Evolutionary conservation across 1,140 invertebrate species (phyloP), one percentile per base, ranked within the genome.

Genomic region (Vanessa atalanta): DNA sequence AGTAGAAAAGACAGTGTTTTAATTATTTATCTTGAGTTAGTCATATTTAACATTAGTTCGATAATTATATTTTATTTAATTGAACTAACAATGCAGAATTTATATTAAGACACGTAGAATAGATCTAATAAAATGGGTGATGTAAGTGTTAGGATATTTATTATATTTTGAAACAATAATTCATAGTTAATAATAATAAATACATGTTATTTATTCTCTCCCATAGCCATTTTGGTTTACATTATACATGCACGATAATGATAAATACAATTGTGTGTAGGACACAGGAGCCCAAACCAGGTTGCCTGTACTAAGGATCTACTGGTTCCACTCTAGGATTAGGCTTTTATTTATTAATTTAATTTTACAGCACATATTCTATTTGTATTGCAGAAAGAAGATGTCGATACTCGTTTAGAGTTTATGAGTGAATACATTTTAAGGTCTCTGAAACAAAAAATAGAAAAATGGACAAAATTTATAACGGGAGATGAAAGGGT

Each of bases 401-500:
- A 90, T 68, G 81, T 87, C 31, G 90, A 92, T 77, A 75, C 74
- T 68, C 88, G 90, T 3, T 79, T 92, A 37, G 90, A 92, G 68
- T 91, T 92, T 83, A 83, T 92, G 66, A 83, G 83, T 61, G 89
- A 92, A 81, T 91, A 92, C 74, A 69, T 92, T 72, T 75, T 92
- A 15, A 89, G 79, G 72, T 76, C 88, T 1, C 77, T 92, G 2
- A 92, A 91, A 68, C 83, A 86, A 76, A 92, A 92, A 72, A 55
- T 86, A 26, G 90, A 92, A 15, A 92, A 92, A 84, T 92, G 90
- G 90, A 63, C 79, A 16, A 92, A 92, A 76, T 91, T 92, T 73
- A 91, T 92, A 11, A 86, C 88, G 64, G 81, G 87, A 53, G 90
- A 92, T 72, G 90, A 92, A 61, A 86, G 86, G 82, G 90, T 91